Conservation (phyloP, 2,888 invertebrate genomes). For the Noctua fimbriata region DNA sequence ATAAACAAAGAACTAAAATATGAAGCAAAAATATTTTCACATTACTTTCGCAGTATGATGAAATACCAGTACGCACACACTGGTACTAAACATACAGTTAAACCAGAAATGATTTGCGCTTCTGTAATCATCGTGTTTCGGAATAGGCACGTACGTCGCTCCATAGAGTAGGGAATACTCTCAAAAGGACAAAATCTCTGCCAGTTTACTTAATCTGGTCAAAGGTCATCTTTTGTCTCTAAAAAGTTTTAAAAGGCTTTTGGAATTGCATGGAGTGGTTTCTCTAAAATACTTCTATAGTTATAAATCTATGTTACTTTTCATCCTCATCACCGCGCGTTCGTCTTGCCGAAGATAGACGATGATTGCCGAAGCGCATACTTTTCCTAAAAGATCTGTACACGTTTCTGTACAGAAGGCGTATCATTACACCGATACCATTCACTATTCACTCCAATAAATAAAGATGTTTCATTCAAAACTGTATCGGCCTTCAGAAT, state of each 20-base stretch:
- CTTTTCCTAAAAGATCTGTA: not conserved
- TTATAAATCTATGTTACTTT: not conserved
- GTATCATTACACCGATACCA: not conserved
- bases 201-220: not conserved
- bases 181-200: not conserved
- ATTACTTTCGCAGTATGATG: not conserved
- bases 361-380: not conserved
- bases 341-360: not conserved
- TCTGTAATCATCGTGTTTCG: not conserved
- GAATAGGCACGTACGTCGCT: not conserved
- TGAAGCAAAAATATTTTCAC: not conserved
- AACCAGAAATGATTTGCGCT: not conserved
- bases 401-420: not conserved
- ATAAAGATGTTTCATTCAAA: slow-evolving; percentile 25
- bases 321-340: not conserved
- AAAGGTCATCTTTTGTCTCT: not conserved
- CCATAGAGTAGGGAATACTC: not conserved
- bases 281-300: not conserved
- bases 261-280: not conserved
- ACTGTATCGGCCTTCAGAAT: slow-evolving; percentile 16
- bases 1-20: not conserved
- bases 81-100: not conserved
- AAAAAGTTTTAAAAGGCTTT: not conserved
- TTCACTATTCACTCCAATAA: slow-evolving; percentile 14
- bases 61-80: not conserved